A percentile compares a stretch with the other conserved stretches of the same genome.
These are phyloP conservation scores for Spilogale gracilis DNA, from an alignment of 2,113 vertebrate species.

Conservation along the genomic window DNA sequence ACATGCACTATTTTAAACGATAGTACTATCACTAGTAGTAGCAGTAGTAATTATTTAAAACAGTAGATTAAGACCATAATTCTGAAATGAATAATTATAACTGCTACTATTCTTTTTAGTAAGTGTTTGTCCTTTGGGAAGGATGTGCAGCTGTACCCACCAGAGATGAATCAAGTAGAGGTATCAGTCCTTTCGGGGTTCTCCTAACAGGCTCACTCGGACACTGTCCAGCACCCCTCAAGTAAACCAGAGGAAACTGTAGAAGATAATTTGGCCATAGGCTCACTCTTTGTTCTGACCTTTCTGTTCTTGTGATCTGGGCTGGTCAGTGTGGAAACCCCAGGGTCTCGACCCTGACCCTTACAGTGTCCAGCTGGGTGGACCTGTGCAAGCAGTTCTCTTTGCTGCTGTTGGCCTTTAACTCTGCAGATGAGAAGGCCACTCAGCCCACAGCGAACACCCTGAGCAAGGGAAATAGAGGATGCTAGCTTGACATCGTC, in stretches of 20 bases:
- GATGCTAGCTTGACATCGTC: neutral
- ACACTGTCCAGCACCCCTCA: accelerated
- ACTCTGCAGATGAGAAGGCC: neutral
- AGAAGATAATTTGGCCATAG: neutral
- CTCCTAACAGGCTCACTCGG: neutral
- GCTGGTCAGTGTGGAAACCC: neutral
- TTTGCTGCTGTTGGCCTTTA: neutral
- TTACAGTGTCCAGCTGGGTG: neutral
- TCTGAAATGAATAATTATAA: neutral
- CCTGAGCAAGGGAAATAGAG: neutral
- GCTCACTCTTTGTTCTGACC: neutral
- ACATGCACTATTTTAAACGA: neutral
- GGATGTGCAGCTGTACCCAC: neutral
- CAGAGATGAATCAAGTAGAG: neutral
- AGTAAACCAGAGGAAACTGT: neutral
- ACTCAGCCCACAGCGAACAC: neutral
- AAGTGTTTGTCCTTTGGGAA: neutral
- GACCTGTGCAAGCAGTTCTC: neutral
- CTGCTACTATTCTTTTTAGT: neutral
- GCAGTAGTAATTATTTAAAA: neutral
- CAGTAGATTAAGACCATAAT: neutral
- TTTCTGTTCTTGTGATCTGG: neutral
- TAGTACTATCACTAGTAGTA: neutral
- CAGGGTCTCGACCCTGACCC: too few species aligned
- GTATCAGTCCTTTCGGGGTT: neutral